Evolutionary conservation across 2,888 invertebrate species (phyloP), one percentile per base, ranked within the genome.

Genomic region (Odontocerum albicorne): DNA sequence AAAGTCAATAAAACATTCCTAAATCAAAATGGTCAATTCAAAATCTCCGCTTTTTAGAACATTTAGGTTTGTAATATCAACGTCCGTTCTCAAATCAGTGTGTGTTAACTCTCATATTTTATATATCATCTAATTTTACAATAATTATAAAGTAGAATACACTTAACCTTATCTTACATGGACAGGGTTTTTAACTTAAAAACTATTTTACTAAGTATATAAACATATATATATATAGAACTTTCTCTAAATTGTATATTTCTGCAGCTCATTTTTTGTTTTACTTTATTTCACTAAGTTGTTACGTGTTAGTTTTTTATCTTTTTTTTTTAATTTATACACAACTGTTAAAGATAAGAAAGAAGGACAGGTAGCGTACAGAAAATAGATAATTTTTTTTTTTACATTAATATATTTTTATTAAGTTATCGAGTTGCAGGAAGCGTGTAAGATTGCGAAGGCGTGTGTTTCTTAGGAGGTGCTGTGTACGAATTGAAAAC

Each of bases 141-240:
- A 7, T 27, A 27, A 7, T 27, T 7, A 7, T 27, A 27, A 39
- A 40, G 42, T 42, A 31, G 13, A 21, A 33, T 45, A 36, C 21
- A 27, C 32, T 45, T 52, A 45, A 22, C 4, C 60, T 60, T 60
- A 60, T 51, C 47, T 54, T 54, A 60, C 50, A 60, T 60, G 60
- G 60, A 60, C 60, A 60, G 60, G 60, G 56, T 60, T 60, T 52
- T 49, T 54, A 57, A 60, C 53, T 60, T 56, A 57, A 57, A 44
- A 51, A 52, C 56, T 56, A 56, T 21, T 38, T 45, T 45, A 44
- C 59, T 59, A 58, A 27, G 20, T 40, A 39, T 40, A 57, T 52
- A 51, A 52, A 57, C 51, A 36, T 56, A 56, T 56, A 45, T 56
- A 53, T 46, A 53, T 22, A 39, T 53, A n/a, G n/a, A n/a, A n/a